Evolutionary conservation across 53 echinoderm and acorn worm genomes (phyloP).

Genomic region (Luidia sarsii): DNA sequence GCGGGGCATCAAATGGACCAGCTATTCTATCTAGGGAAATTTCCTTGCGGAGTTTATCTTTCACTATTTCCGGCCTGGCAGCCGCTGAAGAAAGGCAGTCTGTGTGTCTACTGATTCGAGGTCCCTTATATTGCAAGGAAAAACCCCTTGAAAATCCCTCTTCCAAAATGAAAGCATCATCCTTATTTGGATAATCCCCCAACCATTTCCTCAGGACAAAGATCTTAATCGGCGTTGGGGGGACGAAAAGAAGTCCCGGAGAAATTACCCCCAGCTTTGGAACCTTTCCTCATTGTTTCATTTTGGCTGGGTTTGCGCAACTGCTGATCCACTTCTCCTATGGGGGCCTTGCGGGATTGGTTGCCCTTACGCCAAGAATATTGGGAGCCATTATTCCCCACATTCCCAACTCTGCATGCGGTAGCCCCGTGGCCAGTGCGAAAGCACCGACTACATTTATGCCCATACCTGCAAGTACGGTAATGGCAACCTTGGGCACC

Average conservation of each 20-base stretch:
- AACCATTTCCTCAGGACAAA: not conserved
- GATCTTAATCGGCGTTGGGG: constrained; percentile 40
- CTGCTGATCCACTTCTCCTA: not conserved
- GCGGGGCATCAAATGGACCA: constrained; percentile 38
- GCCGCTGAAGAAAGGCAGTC: constrained; percentile 8
- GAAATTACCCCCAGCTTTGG: not conserved
- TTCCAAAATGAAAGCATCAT: not conserved
- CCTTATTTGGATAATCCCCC: constrained; percentile 6
- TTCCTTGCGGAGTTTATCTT: constrained; percentile 31
- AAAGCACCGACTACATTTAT: constrained; percentile 26
- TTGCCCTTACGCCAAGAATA: constrained; percentile 1
- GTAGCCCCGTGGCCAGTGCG: not conserved
- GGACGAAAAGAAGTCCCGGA: not conserved
- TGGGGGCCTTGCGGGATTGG: not conserved
- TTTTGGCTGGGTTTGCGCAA: not conserved
- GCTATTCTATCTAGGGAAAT: constrained; percentile 26
- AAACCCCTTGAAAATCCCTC: constrained; percentile 30
- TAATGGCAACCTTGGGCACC: not conserved
- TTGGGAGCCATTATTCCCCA: too few species aligned
- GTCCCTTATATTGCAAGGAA: constrained; percentile 4
- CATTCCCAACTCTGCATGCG: not conserved
- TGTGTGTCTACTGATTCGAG: not conserved
- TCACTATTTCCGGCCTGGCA: not conserved
- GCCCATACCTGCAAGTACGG: constrained; percentile 3
- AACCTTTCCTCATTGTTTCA: not conserved